Percentiles rank a stretch among this genome's conserved stretches.
phyloP scores from a whole-genome alignment of 2,888 invertebrate genomes.

The Andricus curvator region DNA sequence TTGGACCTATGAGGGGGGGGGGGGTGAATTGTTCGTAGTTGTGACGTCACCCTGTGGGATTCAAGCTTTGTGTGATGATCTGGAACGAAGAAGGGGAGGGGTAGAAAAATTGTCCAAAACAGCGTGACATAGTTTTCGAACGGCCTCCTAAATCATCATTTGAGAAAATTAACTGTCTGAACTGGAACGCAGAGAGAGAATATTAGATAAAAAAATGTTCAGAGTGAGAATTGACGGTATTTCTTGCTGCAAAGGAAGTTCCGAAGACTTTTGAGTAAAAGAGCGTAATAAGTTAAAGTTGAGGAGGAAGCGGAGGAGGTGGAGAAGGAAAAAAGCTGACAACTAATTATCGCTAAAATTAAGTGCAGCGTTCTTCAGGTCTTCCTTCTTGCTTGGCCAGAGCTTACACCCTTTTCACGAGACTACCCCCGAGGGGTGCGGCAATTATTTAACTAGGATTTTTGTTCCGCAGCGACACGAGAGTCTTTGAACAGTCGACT shows the following conservation, averaged over 20 bases:
- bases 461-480: constrained; percentile 53
- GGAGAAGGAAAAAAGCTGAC: constrained; percentile 30
- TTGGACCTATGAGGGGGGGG: too few species aligned
- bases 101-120: too few species aligned
- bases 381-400: constrained; percentile 27
- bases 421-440: constrained; percentile 41
- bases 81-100: too few species aligned
- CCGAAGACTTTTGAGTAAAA: background rate
- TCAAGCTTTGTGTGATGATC: too few species aligned
- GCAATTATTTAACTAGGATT: constrained; percentile 67
- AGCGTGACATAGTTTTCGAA: too few species aligned
- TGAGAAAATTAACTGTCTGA: too few species aligned
- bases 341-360: constrained; percentile 62
- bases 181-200: too few species aligned
- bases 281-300: constrained; percentile 29
- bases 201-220: background rate
- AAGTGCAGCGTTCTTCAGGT: constrained; percentile 49
- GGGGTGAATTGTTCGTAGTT: too few species aligned
- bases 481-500: constrained; percentile 56
- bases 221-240: constrained; percentile 2
- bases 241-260: background rate
- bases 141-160: too few species aligned
- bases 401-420: constrained; percentile 36
- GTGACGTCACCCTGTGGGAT: too few species aligned
- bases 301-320: background rate